A percentile compares a stretch with the other conserved stretches of the same genome.
phyloP scores from a whole-genome alignment of 2,797 vertebrate genomes.

The Lepilemur septentrionalis region DNA sequence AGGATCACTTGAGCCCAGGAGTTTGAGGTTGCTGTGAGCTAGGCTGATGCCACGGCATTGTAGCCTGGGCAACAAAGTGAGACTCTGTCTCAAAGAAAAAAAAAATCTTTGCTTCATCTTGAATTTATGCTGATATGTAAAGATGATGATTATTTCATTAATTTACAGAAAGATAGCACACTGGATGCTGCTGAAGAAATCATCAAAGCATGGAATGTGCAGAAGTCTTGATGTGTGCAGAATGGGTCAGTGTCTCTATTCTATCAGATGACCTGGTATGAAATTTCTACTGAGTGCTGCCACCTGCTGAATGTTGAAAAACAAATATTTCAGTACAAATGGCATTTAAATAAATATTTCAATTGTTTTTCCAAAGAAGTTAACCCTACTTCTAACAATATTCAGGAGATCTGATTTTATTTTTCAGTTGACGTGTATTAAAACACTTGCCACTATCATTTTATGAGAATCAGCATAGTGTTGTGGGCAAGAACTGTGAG shows the following conservation, averaged over 20 bases:
- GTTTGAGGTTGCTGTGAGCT: no score
- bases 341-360: constrained; percentile 15
- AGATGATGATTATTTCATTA: constrained; percentile 56
- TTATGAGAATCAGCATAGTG: neutral
- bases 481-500: neutral
- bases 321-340: neutral
- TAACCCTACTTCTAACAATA: neutral
- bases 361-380: neutral
- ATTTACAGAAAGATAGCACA: constrained; percentile 93
- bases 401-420: neutral
- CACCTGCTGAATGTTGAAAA: constrained; percentile 66
- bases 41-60: no score
- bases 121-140: constrained; percentile 31
- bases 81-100: no score
- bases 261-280: neutral
- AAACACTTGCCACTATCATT: neutral
- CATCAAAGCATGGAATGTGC: constrained; percentile 92
- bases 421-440: neutral
- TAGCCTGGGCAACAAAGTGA: no score
- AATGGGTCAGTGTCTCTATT: neutral
- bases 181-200: constrained; percentile 93
- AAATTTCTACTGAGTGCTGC: constrained; percentile 50
- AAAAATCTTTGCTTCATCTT: neutral
- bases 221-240: constrained; percentile 57
- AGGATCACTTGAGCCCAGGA: no score